These are phyloP conservation scores for Eugnorisma glareosa DNA, from an alignment of 2,888 invertebrate species.

Conservation along the genomic window DNA sequence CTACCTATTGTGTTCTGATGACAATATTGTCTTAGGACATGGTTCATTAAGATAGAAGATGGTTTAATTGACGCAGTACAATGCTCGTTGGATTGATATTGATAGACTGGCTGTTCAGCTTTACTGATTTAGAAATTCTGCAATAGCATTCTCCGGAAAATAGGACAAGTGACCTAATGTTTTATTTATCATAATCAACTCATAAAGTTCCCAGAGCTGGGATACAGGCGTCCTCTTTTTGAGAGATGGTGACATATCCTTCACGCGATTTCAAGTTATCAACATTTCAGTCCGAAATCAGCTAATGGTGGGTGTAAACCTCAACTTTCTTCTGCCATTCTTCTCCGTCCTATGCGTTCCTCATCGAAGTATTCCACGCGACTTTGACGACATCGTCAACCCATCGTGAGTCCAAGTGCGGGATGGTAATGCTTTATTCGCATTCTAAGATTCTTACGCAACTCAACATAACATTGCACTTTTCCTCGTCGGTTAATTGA, in stretches of 20 bases:
- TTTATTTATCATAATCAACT: not conserved
- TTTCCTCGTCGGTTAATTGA: slow-evolving; percentile 32
- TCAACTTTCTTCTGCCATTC: not conserved
- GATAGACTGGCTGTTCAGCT: not conserved
- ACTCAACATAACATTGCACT: slow-evolving; percentile 22
- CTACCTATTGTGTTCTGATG: slow-evolving; percentile 1
- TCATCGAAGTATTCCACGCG: not conserved
- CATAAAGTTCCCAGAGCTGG: not conserved
- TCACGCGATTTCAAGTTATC: not conserved
- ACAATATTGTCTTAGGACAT: slow-evolving; percentile 19
- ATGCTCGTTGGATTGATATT: not conserved
- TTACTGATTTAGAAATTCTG: not conserved
- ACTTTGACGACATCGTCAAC: not conserved
- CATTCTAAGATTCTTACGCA: not conserved
- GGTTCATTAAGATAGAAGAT: slow-evolving; percentile 14
- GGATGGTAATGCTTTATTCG: not conserved
- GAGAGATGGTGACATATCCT: not conserved
- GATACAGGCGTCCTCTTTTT: not conserved
- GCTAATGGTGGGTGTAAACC: not conserved
- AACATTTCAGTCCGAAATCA: not conserved
- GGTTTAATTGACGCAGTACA: slow-evolving; percentile 9
- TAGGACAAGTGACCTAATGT: not conserved
- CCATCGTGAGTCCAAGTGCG: not conserved
- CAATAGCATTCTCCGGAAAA: not conserved
- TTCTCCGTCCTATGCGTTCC: not conserved